Percentiles rank a stretch among this genome's conserved stretches.
Conservation (phyloP, 2,113 vertebrate genomes). For the Numida meleagris region DNA sequence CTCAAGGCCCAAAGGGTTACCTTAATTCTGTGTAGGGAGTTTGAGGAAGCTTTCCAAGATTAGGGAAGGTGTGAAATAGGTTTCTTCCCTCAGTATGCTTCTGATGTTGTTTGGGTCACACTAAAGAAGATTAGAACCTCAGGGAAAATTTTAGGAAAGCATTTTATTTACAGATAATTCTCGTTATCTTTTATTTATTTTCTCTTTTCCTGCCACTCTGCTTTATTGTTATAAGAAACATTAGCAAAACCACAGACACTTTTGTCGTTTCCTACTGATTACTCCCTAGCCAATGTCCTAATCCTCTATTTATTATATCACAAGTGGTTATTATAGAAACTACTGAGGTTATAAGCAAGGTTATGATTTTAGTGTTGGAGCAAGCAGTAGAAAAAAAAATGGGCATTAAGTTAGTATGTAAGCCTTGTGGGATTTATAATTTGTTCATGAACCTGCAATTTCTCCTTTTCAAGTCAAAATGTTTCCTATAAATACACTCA, state of each 20-base stretch:
- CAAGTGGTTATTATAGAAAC: conserved; percentile 34
- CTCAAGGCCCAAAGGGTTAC: conserved; percentile 26
- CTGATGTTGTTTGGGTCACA: conserved; percentile 20
- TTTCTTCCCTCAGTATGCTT: conserved; percentile 27
- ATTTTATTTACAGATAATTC: conserved; percentile 34
- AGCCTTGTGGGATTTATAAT: background rate
- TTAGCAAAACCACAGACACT: background rate
- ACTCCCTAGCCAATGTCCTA: background rate
- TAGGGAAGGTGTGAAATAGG: conserved; percentile 36
- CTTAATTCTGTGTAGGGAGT: background rate
- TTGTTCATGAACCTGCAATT: background rate
- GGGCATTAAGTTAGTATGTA: background rate
- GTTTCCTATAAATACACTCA: background rate
- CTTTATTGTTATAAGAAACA: conserved; percentile 15
- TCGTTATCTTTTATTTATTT: conserved; percentile 10
- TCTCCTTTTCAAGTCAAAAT: background rate
- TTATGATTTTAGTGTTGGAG: conserved; percentile 22
- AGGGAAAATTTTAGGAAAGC: conserved; percentile 8
- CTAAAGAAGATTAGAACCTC: conserved; percentile 30
- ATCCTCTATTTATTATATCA: conserved; percentile 28
- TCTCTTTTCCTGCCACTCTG: background rate
- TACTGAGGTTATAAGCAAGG: conserved; percentile 20
- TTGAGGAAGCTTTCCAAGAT: conserved; percentile 25
- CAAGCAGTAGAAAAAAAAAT: background rate
- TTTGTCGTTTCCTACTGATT: conserved; percentile 14